Evolutionary conservation across 92 coral and sea anemone species (phyloP).

Genomic region (Epizoanthus stellaris): DNA sequence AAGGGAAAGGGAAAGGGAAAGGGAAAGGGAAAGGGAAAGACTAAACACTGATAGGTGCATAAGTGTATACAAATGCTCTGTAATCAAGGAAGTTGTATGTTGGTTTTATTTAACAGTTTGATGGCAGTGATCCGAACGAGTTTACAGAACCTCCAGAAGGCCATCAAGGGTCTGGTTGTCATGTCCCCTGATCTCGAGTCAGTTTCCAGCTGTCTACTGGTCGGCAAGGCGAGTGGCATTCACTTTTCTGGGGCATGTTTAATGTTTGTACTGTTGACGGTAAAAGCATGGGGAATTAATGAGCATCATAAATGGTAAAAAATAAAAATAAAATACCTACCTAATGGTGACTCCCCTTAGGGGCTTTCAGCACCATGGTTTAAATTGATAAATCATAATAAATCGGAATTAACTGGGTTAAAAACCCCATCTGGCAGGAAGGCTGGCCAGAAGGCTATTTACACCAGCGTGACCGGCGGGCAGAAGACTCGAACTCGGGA

Average conservation of each 20-base stretch:
- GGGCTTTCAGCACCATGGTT: too few relatives aligned
- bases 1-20: too few relatives aligned
- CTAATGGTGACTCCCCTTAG: too few relatives aligned
- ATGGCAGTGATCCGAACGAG: constrained; percentile 96
- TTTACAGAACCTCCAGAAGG: constrained; percentile 95
- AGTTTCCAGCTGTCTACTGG: constrained; percentile 87
- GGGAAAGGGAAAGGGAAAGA: too few relatives aligned
- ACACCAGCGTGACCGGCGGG: too few relatives aligned
- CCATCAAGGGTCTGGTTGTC: constrained; percentile 98
- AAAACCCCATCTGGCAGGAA: too few relatives aligned
- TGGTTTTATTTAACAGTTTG: constrained; percentile 61
- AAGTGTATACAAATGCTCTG: not conserved
- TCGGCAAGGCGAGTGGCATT: constrained; percentile 81
- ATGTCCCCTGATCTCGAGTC: constrained; percentile 98
- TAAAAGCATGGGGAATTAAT: not conserved
- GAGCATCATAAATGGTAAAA: not conserved
- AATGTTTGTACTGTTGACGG: too few relatives aligned
- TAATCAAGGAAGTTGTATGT: not conserved
- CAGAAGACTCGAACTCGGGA: too few relatives aligned
- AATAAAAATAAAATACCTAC: too few relatives aligned
- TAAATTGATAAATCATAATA: too few relatives aligned
- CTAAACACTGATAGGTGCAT: not conserved
- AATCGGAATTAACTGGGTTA: too few relatives aligned
- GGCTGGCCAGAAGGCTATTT: too few relatives aligned
- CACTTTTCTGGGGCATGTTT: not conserved